phyloP scores from a whole-genome alignment of 2,797 vertebrate species.

The Sylvilagus floridanus region DNA sequence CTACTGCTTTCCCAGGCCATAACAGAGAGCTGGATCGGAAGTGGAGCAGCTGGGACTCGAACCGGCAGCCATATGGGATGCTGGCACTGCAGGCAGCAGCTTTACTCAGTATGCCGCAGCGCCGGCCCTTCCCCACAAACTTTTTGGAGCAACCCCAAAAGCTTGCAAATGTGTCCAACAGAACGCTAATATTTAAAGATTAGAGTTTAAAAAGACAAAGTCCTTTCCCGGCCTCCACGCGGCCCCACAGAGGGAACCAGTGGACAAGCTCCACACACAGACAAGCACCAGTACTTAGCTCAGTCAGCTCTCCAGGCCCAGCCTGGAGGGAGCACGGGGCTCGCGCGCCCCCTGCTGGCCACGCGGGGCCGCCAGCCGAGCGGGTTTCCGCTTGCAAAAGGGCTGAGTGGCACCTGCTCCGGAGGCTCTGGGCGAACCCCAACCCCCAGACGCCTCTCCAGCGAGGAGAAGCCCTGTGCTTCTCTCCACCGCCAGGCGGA shows the following conservation, averaged over 20 bases:
- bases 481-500: background rate
- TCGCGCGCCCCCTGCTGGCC: conserved; percentile 24
- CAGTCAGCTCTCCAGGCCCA: background rate
- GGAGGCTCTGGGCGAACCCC: too few species aligned
- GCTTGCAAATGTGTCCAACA: too few species aligned
- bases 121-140: too few species aligned
- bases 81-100: too few species aligned
- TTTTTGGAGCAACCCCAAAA: too few species aligned
- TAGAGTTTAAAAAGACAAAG: background rate
- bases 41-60: too few species aligned
- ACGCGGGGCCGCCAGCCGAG: rapidly evolving
- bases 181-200: too few species aligned
- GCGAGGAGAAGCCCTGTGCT: background rate
- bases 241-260: background rate
- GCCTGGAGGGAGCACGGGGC: background rate
- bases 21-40: too few species aligned
- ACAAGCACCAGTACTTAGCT: background rate
- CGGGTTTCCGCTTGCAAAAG: rapidly evolving
- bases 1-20: too few species aligned
- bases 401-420: too few species aligned
- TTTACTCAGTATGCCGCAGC: too few species aligned
- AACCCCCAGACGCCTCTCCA: background rate
- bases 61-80: too few species aligned
- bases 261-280: background rate
- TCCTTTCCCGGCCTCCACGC: background rate